Conservation (phyloP, 23 tunicate species). For the Halocynthia aurantium region DNA sequence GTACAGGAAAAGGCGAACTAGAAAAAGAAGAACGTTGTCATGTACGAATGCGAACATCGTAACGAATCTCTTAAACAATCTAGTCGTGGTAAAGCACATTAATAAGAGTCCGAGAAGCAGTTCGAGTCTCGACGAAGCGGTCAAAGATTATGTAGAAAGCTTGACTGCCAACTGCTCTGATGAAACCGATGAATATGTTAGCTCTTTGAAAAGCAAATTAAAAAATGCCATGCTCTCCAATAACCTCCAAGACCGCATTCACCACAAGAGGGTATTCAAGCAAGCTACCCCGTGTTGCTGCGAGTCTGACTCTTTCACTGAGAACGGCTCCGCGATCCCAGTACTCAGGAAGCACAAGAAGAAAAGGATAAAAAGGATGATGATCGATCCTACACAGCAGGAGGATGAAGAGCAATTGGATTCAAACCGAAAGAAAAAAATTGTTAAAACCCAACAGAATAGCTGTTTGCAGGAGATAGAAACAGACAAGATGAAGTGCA, state of each 20-base stretch:
- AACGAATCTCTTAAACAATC: conserved; percentile 9
- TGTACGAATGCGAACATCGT: not conserved
- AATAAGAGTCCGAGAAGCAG: conserved; percentile 12
- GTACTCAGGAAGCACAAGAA: conserved; percentile 40
- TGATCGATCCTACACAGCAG: conserved; percentile 18
- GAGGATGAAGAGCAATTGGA: too few species aligned
- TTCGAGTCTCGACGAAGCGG: conserved; percentile 18
- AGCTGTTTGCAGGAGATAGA: too few species aligned
- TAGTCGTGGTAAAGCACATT: conserved; percentile 3
- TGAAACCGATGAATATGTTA: conserved; percentile 7
- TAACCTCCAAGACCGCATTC: conserved; percentile 4
- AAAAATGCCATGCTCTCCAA: not conserved
- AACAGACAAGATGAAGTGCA: conserved; percentile 2
- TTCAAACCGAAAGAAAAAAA: too few species aligned
- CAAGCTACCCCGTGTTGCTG: conserved; percentile 23
- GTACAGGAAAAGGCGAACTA: conserved; percentile 25
- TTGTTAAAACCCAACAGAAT: too few species aligned
- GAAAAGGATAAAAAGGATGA: conserved; percentile 46
- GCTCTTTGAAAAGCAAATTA: not conserved
- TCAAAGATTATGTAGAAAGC: conserved; percentile 19
- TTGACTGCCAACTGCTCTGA: conserved; percentile 26
- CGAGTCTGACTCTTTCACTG: conserved; percentile 65
- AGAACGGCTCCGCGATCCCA: conserved; percentile 51
- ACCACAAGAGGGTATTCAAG: conserved; percentile 21
- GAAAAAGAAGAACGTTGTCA: conserved; percentile 25